Evolutionary conservation across 2,797 vertebrate species (phyloP).

Genomic region (Ceryle rudis): DNA sequence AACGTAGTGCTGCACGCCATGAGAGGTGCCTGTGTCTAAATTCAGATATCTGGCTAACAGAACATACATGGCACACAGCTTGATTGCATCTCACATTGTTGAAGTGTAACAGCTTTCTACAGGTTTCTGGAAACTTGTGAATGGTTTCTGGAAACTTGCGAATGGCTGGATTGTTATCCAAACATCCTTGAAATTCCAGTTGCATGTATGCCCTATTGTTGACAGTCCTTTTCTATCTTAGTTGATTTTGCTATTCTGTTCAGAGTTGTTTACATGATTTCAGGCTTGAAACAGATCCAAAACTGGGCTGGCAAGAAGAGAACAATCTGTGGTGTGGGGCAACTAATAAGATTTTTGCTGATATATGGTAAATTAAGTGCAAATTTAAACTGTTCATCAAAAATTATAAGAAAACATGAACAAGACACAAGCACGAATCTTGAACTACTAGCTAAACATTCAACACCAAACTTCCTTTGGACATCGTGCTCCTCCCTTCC

Average conservation of each 20-base stretch:
- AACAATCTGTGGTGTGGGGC: neutral
- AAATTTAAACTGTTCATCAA: neutral
- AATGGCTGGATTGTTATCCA: neutral
- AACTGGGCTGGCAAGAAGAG: neutral
- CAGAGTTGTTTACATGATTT: neutral
- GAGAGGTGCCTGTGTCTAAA: neutral
- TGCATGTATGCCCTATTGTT: neutral
- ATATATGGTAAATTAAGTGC: neutral
- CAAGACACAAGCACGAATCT: neutral
- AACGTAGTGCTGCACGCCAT: rapidly evolving
- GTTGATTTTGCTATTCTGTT: neutral
- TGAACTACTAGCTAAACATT: neutral
- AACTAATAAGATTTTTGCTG: neutral
- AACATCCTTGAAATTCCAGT: neutral
- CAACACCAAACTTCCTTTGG: neutral
- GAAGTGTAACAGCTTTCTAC: neutral
- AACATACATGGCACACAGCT: neutral
- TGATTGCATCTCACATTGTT: neutral
- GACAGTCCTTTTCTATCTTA: neutral
- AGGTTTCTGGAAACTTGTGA: neutral
- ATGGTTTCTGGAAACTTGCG: neutral
- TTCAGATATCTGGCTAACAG: neutral
- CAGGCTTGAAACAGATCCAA: neutral
- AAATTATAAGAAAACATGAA: neutral
- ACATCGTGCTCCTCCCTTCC: neutral